phyloP scores from a whole-genome alignment of 2,113 vertebrate genomes.

The Platichthys flesus region DNA sequence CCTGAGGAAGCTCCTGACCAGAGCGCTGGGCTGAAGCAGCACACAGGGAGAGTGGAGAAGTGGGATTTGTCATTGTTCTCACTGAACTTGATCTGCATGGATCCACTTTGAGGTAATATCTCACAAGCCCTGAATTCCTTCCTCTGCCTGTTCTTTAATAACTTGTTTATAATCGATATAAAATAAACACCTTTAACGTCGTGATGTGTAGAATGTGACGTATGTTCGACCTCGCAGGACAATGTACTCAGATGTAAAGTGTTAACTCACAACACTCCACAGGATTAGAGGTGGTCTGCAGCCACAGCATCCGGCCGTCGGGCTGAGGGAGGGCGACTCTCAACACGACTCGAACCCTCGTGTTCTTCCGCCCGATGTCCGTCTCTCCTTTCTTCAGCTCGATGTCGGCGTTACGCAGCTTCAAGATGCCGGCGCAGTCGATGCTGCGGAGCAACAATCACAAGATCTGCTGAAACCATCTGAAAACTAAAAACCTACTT shows the following conservation, averaged over 20 bases:
- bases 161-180: too few species aligned
- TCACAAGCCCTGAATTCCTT: too few species aligned
- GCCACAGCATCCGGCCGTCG: slow-evolving; percentile 88
- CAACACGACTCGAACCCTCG: slow-evolving; percentile 92
- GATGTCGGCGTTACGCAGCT: slow-evolving; percentile 97
- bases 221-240: not conserved
- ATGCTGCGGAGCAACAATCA: slow-evolving; percentile 80
- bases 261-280: slow-evolving; percentile 93
- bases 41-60: not conserved
- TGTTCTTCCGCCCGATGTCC: slow-evolving; percentile 96
- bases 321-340: slow-evolving; percentile 91
- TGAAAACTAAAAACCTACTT: not conserved
- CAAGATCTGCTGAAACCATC: not conserved
- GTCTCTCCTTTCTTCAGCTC: slow-evolving; percentile 96
- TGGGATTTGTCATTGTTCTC: too few species aligned
- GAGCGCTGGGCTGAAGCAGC: slow-evolving; percentile 90
- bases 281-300: slow-evolving; percentile 90
- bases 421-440: slow-evolving; percentile 96
- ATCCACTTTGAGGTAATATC: too few species aligned
- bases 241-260: not conserved
- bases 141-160: too few species aligned
- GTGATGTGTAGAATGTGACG: not conserved
- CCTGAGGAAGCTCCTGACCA: slow-evolving; percentile 93
- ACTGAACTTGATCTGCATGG: too few species aligned
- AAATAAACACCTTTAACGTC: too few species aligned